Conservation (phyloP, 2,888 invertebrate genomes). For the Rhopalosiphum nymphaeae region DNA sequence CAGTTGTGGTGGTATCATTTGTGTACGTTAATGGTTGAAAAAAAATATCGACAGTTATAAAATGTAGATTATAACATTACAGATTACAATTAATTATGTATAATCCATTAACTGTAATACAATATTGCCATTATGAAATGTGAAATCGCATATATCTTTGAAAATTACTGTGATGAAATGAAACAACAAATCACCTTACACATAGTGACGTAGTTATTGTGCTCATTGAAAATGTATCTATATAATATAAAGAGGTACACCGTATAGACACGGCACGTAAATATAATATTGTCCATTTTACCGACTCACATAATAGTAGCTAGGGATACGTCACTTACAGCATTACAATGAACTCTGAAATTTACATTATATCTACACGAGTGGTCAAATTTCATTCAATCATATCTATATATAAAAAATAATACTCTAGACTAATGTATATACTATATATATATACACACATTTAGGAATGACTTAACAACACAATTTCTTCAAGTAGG, state of each 20-base stretch:
- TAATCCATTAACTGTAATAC: neutral
- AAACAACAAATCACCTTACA: constrained; percentile 14
- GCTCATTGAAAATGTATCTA: neutral
- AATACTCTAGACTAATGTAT: neutral
- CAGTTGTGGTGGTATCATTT: neutral
- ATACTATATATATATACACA: neutral
- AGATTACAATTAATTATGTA: constrained; percentile 21
- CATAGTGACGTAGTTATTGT: neutral
- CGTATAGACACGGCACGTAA: neutral
- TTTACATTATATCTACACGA: neutral
- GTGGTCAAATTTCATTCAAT: neutral
- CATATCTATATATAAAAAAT: neutral
- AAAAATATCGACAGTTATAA: neutral
- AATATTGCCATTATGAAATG: neutral
- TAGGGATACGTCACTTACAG: neutral
- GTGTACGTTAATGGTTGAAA: constrained; percentile 6
- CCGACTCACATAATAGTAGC: neutral
- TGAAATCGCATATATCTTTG: neutral
- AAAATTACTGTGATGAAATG: neutral
- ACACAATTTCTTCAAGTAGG: neutral
- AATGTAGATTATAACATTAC: constrained; percentile 1
- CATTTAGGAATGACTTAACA: neutral
- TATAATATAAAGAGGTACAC: neutral
- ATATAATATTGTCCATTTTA: neutral
- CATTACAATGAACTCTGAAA: constrained; percentile 2